Evolutionary conservation across 2,797 vertebrate species (phyloP), one percentile per base, ranked within the genome.

Genomic region (Premnoplex brunnescens): DNA sequence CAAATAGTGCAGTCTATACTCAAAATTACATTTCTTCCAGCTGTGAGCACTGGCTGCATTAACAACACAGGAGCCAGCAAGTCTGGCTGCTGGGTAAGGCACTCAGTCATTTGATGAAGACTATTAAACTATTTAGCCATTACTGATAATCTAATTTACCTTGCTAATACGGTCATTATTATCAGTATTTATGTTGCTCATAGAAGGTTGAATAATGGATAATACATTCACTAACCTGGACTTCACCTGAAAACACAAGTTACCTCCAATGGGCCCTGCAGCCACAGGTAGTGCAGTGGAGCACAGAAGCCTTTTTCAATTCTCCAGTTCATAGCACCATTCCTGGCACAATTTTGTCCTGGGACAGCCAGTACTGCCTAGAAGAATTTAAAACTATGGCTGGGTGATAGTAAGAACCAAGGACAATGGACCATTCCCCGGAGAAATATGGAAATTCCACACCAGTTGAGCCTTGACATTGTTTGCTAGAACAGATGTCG

Each of bases 81-180:
- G 96, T 96, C 95, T 95, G 91, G 37, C 71, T 79, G 71, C 86
- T 93, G 78, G 39, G 9, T 49, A 41, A 91, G 19, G 58, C 12
- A 54, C 54, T 97, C 54, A 63, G 66, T 93, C 94, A 94, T 85
- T 87, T 88, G 75, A 93, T 55, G 54, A 89, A 91, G 73, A 75
- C 54, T 80, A 79, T 94, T 95, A 93, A 94, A 86, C 73, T 91
- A 59, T 86, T 93, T 92, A 95, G 49, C 75, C 79, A 92, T 93
- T 94, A 91, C 49, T 58, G 82, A 75, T 95, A 97, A 97, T 96
- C 51, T 0, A 48, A 97, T 96, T 93, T 95, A 90, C 88, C 51
- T 86, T 75, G 79, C n/a, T 81, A 59, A 91, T 89, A 59, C 16
- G 28, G 27, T 78, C 79, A 78, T 96, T 91, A 81, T 91, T 95